These are phyloP conservation scores for Mythimna vitellina DNA, from an alignment of 2,888 invertebrate genomes.

Conservation along the genomic window DNA sequence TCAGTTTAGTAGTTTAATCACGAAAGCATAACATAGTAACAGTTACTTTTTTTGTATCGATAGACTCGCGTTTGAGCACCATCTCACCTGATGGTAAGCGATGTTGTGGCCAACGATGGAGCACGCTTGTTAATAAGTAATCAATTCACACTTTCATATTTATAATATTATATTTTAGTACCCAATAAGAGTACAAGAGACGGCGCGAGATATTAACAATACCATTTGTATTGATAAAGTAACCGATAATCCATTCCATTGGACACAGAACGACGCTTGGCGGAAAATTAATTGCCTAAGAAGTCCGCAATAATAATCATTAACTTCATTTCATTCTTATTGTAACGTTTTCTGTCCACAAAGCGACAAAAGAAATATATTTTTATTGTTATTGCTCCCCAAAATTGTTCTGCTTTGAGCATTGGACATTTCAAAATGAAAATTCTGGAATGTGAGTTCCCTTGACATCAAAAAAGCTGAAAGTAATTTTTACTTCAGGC, in stretches of 20 bases:
- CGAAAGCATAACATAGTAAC: no score
- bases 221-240: neutral
- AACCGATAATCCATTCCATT: neutral
- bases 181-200: no score
- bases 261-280: conserved; percentile 4
- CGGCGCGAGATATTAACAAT: neutral
- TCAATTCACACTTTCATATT: no score
- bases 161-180: no score
- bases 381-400: conserved; percentile 35
- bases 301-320: conserved; percentile 24
- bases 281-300: conserved; percentile 1
- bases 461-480: no score
- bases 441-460: neutral
- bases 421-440: neutral
- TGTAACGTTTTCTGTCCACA: conserved; percentile 7
- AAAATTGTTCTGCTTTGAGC: neutral
- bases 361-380: conserved; percentile 12
- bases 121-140: no score
- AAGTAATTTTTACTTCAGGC: no score
- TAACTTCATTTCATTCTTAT: conserved; percentile 3
- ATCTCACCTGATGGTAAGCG: no score
- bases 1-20: no score
- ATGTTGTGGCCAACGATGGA: no score
- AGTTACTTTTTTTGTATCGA: no score
- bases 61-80: no score